Evolutionary conservation across 2,113 vertebrate species (phyloP).

Genomic region (Tichodroma muraria): DNA sequence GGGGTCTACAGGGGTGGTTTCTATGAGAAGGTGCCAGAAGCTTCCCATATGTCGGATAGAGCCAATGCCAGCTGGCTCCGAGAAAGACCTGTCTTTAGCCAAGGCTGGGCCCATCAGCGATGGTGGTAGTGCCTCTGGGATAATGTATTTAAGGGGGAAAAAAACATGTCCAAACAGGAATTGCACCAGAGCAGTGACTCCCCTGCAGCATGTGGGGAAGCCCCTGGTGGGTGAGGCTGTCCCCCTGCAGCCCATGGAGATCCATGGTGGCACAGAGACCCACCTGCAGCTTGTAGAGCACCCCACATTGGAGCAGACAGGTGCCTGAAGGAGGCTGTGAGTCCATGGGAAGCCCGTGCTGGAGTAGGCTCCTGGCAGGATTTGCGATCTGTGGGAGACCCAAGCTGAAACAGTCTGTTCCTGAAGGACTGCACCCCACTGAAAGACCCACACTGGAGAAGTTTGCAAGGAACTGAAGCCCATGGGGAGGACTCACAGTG

Average conservation of each 20-base stretch:
- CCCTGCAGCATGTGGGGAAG: too few species aligned
- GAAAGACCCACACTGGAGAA: not conserved
- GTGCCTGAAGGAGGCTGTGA: not conserved
- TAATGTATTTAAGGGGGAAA: too few species aligned
- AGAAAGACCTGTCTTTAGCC: rapidly evolving
- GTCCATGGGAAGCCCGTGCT: not conserved
- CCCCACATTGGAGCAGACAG: not conserved
- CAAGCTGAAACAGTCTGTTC: not conserved
- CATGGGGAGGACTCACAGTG: not conserved
- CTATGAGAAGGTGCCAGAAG: not conserved
- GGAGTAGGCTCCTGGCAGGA: not conserved
- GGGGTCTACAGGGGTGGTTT: not conserved
- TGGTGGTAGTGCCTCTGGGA: not conserved
- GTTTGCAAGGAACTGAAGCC: not conserved
- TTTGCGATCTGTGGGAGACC: not conserved
- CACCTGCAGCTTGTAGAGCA: not conserved
- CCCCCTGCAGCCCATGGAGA: not conserved
- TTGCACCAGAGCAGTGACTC: not conserved
- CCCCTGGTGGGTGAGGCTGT: not conserved
- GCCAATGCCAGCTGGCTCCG: not conserved
- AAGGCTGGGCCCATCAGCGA: rapidly evolving
- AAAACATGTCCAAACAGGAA: not conserved
- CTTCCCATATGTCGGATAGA: rapidly evolving
- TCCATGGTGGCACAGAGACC: not conserved
- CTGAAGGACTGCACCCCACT: not conserved